Evolutionary conservation across 2,888 invertebrate genomes (phyloP), one percentile per base, ranked within the genome.

Genomic region (Lochmaea capreae): DNA sequence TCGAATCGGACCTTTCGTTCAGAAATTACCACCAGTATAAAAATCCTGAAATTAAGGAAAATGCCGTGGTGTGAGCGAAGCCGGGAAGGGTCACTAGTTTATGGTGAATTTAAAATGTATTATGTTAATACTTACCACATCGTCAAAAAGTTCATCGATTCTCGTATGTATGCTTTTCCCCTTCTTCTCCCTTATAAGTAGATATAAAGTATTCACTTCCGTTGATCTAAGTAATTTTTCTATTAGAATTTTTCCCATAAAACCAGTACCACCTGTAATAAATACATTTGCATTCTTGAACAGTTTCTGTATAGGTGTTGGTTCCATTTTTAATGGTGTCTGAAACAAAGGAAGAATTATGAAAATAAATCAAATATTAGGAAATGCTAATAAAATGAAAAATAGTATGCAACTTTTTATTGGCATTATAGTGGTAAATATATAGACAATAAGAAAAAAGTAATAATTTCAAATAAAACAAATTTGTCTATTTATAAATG

Each of bases 91-190:
- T 33, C 33, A 33, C 33, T 33, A 5, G 33, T 33, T 2, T 33
- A 33, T 8, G 1, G 1, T 33, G 8, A 33, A 33, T 33, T 33
- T 33, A 33, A 8, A 33, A 8, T 33, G 33, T 1, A 5, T 61
- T 59, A 12, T 33, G 6, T 16, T 33, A 1, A 12, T 68, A 80
- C 85, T 84, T 80, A 86, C 94, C 54, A 90, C 89, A 81, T 93
- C 92, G 16, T 92, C 91, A 76, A 93, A 92, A 26, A 93, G 88
- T 78, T 91, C 90, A 10, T 92, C 92, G 71, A 93, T 86, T 74
- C 94, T 89, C 1, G 91, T 89, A 79, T 91, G 90, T 14, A 91
- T 89, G 79, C 91, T 90, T 84, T 92, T 91, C 0, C 88, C 93
- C 84, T 89, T 89, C 81, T 92, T 92, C 59, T 88, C 84, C 62